Evolutionary conservation across 1,140 invertebrate genomes (phyloP).

Genomic region (Lutraria rhynchaena): DNA sequence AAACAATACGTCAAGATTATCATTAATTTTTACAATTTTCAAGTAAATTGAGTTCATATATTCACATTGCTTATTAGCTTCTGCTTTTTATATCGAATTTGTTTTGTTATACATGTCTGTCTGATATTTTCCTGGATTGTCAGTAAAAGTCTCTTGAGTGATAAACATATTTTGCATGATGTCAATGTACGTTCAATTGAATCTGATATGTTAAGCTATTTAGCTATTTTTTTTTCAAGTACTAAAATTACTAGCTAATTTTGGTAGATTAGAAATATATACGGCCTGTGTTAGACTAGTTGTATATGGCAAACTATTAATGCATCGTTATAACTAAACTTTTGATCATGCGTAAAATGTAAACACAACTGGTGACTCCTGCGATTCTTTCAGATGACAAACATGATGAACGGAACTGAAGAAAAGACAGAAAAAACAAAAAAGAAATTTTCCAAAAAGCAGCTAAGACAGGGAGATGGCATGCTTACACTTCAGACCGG

Average conservation of each 20-base stretch:
- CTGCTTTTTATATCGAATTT: too few relatives aligned
- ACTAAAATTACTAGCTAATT: slow-evolving; percentile 8
- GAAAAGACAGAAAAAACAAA: slow-evolving; percentile 80
- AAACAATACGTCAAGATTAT: too few relatives aligned
- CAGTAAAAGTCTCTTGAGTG: too few relatives aligned
- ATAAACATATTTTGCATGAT: too few relatives aligned
- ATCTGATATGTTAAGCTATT: background rate
- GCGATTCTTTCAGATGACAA: slow-evolving; percentile 57
- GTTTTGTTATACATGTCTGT: too few relatives aligned
- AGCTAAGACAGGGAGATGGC: slow-evolving; percentile 92
- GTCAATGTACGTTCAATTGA: too few relatives aligned
- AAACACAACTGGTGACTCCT: slow-evolving; percentile 15
- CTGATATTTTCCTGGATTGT: too few relatives aligned
- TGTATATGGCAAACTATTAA: background rate
- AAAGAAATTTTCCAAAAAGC: slow-evolving; percentile 90
- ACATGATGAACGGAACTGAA: slow-evolving; percentile 51
- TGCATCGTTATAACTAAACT: slow-evolving; percentile 16
- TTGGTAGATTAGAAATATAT: slow-evolving; percentile 21
- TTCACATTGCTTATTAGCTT: too few relatives aligned
- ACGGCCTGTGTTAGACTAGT: slow-evolving; percentile 4
- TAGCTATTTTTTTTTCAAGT: slow-evolving; percentile 14
- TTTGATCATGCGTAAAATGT: background rate
- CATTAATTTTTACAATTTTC: too few relatives aligned
- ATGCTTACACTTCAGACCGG: slow-evolving; percentile 89
- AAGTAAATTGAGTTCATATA: too few relatives aligned